phyloP scores from a whole-genome alignment of 2,888 invertebrate species.

The Hedychridium roseum region DNA sequence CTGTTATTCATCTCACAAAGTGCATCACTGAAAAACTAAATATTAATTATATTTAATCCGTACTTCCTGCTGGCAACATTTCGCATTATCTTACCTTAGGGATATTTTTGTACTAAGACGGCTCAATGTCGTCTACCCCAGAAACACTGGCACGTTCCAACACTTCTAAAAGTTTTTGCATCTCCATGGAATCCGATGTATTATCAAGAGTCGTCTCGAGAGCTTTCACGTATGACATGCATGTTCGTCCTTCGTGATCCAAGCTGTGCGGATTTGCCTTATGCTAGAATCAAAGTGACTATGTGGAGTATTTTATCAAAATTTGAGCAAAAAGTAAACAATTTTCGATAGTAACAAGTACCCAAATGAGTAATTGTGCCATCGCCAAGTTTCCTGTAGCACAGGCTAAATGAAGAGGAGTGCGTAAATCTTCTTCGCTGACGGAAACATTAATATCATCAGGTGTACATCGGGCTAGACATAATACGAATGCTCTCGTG shows the following conservation, averaged over 20 bases:
- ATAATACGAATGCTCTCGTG: constrained; percentile 72
- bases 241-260: constrained; percentile 86
- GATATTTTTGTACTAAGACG: constrained; percentile 57
- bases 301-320: constrained; percentile 26
- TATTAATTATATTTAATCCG: too few relatives aligned
- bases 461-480: constrained; percentile 71
- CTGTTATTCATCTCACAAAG: too few relatives aligned
- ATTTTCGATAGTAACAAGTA: constrained; percentile 59
- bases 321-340: constrained; percentile 10
- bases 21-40: too few relatives aligned
- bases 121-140: constrained; percentile 53
- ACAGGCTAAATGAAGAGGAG: constrained; percentile 88
- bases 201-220: constrained; percentile 56
- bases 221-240: constrained; percentile 80
- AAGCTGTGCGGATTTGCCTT: constrained; percentile 91
- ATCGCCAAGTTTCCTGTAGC: constrained; percentile 89
- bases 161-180: constrained; percentile 57
- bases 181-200: constrained; percentile 56
- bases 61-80: too few relatives aligned
- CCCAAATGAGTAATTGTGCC: constrained; percentile 94
- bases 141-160: constrained; percentile 57
- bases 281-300: constrained; percentile 71
- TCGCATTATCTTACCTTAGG: too few relatives aligned
- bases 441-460: constrained; percentile 83
- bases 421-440: constrained; percentile 78